phyloP scores from a whole-genome alignment of 2,797 vertebrate species.

The Pangasius larnaudii region DNA sequence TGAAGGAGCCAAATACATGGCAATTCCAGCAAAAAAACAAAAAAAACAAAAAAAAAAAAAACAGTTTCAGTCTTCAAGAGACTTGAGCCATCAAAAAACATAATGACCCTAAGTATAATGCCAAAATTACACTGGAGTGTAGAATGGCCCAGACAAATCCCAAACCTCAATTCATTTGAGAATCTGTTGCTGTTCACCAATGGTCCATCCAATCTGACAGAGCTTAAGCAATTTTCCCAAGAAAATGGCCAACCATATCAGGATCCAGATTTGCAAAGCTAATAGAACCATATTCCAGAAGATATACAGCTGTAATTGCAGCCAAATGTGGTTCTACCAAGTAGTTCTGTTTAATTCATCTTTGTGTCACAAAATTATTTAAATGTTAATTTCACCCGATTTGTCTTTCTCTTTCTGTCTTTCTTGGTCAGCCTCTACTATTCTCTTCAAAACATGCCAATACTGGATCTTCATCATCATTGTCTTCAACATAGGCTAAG shows the following conservation, averaged over 20 bases:
- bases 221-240: neutral
- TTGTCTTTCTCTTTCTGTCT: neutral
- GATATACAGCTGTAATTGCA: neutral
- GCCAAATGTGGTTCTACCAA: neutral
- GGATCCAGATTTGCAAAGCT: neutral
- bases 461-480: neutral
- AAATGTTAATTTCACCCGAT: neutral
- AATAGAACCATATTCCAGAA: neutral
- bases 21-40: neutral
- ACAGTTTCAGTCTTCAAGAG: neutral
- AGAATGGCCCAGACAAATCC: neutral
- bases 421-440: neutral
- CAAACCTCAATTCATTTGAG: neutral
- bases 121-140: neutral
- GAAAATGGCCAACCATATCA: neutral
- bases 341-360: neutral
- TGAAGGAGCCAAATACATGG: neutral
- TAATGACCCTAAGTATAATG: neutral
- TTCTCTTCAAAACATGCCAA: neutral
- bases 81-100: neutral
- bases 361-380: neutral
- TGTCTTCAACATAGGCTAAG: too few relatives aligned
- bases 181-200: neutral
- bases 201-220: neutral
- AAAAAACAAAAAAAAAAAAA: neutral